Percentiles rank a stretch among this genome's conserved stretches.
Evolutionary conservation across 2,113 vertebrate genomes (phyloP).

Genomic region (Protobothrops flavoviridis): DNA sequence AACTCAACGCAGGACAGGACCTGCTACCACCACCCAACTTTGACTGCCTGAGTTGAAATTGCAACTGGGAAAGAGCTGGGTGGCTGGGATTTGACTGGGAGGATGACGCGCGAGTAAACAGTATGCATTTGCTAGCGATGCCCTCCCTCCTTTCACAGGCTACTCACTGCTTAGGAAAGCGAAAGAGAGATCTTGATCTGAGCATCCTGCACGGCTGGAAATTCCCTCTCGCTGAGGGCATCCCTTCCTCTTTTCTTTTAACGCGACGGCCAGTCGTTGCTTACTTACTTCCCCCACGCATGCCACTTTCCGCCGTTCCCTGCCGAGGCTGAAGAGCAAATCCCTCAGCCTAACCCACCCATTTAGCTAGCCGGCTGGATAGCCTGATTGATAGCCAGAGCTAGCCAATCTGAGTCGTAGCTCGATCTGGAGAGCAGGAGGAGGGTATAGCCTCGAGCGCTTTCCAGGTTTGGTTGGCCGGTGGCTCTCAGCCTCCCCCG

Average conservation of each 20-base stretch:
- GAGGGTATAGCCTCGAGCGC: slow-evolving; percentile 19
- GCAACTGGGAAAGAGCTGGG: background rate
- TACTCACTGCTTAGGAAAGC: slow-evolving; percentile 28
- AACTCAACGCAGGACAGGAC: slow-evolving; percentile 27
- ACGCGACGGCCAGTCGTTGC: slow-evolving; percentile 13
- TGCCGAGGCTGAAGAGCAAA: slow-evolving; percentile 36
- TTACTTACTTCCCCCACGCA: background rate
- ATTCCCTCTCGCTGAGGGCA: slow-evolving; percentile 28
- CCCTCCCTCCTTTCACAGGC: slow-evolving; percentile 22
- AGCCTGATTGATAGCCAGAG: slow-evolving; percentile 35
- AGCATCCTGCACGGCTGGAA: slow-evolving; percentile 20
- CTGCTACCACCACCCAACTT: slow-evolving; percentile 28
- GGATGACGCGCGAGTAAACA: slow-evolving; percentile 3
- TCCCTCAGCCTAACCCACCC: slow-evolving; percentile 62
- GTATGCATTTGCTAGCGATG: background rate
- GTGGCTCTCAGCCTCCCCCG: background rate
- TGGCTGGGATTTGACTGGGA: background rate
- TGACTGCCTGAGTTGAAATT: slow-evolving; percentile 9
- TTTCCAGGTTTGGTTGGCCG: slow-evolving; percentile 64
- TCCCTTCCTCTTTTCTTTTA: slow-evolving; percentile 6
- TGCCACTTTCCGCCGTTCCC: slow-evolving; percentile 17
- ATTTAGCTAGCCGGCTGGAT: slow-evolving; percentile 8
- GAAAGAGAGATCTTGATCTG: background rate
- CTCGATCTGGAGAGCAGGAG: slow-evolving; percentile 9
- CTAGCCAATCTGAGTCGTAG: slow-evolving; percentile 36